Conservation (phyloP, 2,797 vertebrate species). For the Xerus rutilus region DNA sequence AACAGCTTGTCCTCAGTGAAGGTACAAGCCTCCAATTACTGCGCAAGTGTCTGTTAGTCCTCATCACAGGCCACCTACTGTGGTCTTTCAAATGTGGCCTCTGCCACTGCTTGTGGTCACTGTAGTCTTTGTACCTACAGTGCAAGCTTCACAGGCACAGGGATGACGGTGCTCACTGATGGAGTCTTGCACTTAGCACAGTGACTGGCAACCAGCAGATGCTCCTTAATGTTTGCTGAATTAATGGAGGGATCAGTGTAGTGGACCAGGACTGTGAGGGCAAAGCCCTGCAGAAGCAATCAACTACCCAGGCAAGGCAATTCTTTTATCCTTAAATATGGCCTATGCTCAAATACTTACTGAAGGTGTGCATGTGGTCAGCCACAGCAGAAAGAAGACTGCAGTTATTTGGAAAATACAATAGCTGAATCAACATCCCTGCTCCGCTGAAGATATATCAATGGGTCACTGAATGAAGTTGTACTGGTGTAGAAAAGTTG, state of each 20-base stretch:
- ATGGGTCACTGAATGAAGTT: background rate
- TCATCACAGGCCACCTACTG: fast-evolving
- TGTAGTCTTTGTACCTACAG: background rate
- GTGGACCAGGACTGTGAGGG: background rate
- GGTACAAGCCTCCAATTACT: background rate
- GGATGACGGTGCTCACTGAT: too few species aligned
- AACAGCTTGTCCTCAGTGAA: background rate
- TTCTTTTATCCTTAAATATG: background rate
- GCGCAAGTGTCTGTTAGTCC: fast-evolving
- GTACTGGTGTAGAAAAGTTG: background rate
- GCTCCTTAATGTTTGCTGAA: background rate
- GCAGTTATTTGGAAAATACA: background rate
- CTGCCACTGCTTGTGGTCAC: too few species aligned
- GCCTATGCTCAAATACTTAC: background rate
- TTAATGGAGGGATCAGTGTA: fast-evolving
- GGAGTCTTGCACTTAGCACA: background rate
- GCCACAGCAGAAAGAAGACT: fast-evolving
- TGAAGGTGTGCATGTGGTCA: background rate
- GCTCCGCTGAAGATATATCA: background rate
- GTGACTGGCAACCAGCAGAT: background rate
- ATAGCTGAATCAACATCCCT: background rate
- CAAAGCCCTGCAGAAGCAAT: background rate
- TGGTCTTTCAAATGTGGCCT: background rate
- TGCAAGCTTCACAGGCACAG: background rate
- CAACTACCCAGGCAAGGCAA: background rate